These are phyloP conservation scores for Hesperophylax magnus DNA, from an alignment of 1,140 invertebrate species.

Conservation along the genomic window DNA sequence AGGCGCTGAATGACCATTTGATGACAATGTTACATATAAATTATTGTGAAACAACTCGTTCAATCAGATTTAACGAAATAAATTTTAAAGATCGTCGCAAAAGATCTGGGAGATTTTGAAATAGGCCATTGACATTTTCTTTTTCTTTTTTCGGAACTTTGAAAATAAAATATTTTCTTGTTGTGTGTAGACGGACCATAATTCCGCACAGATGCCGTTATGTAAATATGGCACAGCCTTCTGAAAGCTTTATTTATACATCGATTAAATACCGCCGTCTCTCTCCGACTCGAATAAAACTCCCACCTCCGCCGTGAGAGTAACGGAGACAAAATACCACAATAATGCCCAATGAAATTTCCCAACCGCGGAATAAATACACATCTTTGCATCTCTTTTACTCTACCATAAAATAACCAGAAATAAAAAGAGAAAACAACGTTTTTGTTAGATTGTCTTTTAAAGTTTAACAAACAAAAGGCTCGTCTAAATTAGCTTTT, in stretches of 20 bases:
- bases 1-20: no score
- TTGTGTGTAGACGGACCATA: neutral
- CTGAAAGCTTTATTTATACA: constrained; percentile 48
- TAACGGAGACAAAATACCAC: constrained; percentile 23
- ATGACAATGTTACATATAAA: no score
- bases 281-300: constrained; percentile 34
- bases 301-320: neutral
- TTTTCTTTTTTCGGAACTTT: neutral
- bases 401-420: neutral
- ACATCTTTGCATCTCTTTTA: neutral
- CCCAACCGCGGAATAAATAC: neutral
- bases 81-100: no score
- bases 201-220: constrained; percentile 44
- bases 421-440: neutral
- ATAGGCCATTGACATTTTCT: neutral
- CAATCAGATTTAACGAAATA: no score
- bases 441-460: neutral
- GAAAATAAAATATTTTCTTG: neutral
- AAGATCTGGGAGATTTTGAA: no score
- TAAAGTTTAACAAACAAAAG: constrained; percentile 55
- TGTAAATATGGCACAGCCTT: constrained; percentile 52
- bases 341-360: constrained; percentile 30
- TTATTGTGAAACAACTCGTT: no score
- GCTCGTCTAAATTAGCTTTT: constrained; percentile 59
- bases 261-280: constrained; percentile 43